Evolutionary conservation across 2,888 invertebrate genomes (phyloP).

Genomic region (Drosophila colorata): DNA sequence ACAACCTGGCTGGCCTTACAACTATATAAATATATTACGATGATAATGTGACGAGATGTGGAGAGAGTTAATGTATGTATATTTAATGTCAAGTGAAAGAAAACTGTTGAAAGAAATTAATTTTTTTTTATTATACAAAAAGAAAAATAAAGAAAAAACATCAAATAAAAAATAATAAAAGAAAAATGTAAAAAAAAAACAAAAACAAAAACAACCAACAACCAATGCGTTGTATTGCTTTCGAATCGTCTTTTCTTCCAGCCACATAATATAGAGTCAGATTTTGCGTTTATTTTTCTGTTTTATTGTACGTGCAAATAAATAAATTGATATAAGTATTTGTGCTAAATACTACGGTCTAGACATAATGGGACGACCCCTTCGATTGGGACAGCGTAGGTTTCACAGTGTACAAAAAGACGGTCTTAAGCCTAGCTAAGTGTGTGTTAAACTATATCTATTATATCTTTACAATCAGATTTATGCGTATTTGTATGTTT

Average conservation of each 20-base stretch:
- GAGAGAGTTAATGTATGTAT: slow-evolving; percentile 62
- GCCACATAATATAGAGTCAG: slow-evolving; percentile 4
- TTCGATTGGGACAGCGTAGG: slow-evolving; percentile 3
- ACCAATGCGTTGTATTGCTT: background rate
- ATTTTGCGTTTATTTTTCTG: slow-evolving; percentile 17
- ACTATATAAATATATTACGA: slow-evolving; percentile 42
- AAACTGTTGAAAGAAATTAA: slow-evolving; percentile 74
- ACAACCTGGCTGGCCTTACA: slow-evolving; percentile 40
- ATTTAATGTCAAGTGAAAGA: slow-evolving; percentile 77
- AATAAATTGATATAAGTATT: slow-evolving; percentile 45
- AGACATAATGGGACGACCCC: slow-evolving; percentile 24
- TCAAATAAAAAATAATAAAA: slow-evolving; percentile 56
- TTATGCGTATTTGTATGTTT: background rate
- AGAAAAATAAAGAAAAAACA: slow-evolving; percentile 58
- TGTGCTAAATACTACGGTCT: slow-evolving; percentile 44
- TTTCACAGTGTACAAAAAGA: slow-evolving; percentile 21
- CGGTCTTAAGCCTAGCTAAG: slow-evolving; percentile 15
- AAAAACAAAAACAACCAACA: slow-evolving; percentile 26
- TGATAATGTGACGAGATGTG: slow-evolving; percentile 40
- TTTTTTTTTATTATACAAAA: slow-evolving; percentile 78
- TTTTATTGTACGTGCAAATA: slow-evolving; percentile 45
- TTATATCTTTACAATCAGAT: slow-evolving; percentile 9
- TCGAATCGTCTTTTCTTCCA: slow-evolving; percentile 6
- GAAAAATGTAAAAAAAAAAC: slow-evolving; percentile 52
- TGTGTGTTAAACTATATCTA: slow-evolving; percentile 7